phyloP scores from a whole-genome alignment of 2,797 vertebrate species.

The Arctocebus calabarensis region DNA sequence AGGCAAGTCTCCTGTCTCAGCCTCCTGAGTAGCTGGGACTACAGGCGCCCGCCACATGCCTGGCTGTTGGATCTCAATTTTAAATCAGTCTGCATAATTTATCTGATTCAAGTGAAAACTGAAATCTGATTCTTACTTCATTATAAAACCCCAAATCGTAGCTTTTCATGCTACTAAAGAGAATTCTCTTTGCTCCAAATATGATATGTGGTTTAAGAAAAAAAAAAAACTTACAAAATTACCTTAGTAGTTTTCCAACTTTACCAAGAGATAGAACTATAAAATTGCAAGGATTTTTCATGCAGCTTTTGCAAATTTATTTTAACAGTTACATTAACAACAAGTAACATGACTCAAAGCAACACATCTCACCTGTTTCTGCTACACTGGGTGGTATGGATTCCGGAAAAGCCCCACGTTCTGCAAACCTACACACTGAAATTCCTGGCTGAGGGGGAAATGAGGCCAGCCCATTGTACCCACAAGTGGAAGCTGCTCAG shows the following conservation, averaged over 20 bases:
- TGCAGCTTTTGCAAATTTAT: not conserved
- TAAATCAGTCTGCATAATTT: not conserved
- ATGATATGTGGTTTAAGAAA: not conserved
- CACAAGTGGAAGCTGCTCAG: not conserved
- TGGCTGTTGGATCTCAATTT: not conserved
- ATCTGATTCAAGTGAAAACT: not conserved
- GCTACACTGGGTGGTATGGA: accelerated
- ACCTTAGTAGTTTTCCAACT: not conserved
- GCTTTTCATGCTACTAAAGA: not conserved
- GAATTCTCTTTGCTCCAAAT: not conserved
- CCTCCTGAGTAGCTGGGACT: too few relatives aligned
- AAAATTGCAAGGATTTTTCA: not conserved
- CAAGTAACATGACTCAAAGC: not conserved
- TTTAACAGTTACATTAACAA: not conserved
- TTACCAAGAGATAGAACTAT: not conserved
- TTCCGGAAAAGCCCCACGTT: accelerated
- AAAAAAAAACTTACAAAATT: not conserved
- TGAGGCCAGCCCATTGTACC: not conserved
- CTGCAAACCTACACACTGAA: not conserved
- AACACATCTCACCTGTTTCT: not conserved
- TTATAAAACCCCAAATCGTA: not conserved
- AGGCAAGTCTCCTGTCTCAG: too few relatives aligned
- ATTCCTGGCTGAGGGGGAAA: not conserved
- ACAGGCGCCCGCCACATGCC: too few relatives aligned
- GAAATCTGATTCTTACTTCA: not conserved